Evolutionary conservation across 2,113 vertebrate genomes (phyloP).

Genomic region (Sceloporus tristichus): DNA sequence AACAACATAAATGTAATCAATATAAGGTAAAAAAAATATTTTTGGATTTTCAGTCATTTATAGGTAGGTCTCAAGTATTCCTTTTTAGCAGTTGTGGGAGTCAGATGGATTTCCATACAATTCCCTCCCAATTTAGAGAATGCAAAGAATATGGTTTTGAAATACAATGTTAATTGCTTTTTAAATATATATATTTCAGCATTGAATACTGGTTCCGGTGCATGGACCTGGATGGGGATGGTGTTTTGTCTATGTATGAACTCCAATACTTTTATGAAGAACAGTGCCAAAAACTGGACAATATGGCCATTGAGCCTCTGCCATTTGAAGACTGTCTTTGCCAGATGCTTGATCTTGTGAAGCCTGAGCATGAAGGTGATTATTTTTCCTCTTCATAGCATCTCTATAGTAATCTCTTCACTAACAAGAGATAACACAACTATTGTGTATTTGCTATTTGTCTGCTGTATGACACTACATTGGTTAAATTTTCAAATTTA

Average conservation of each 20-base stretch:
- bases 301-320: constrained; percentile 91
- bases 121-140: background rate
- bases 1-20: background rate
- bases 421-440: constrained; percentile 24
- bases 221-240: constrained; percentile 97
- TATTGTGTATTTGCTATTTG: background rate
- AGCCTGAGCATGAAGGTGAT: constrained; percentile 86
- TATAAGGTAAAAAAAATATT: background rate
- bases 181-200: constrained; percentile 71
- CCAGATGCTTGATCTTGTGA: constrained; percentile 96
- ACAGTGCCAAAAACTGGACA: constrained; percentile 90
- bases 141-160: background rate
- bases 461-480: background rate
- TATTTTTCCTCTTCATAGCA: constrained; percentile 21
- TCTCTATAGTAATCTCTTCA: background rate
- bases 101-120: no score
- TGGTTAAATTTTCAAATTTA: background rate
- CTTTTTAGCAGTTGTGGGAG: background rate
- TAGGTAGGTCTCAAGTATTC: background rate
- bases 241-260: constrained; percentile 93
- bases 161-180: constrained; percentile 2
- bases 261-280: constrained; percentile 96
- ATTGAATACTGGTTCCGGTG: constrained; percentile 99
- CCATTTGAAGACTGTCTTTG: constrained; percentile 96
- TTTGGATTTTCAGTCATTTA: background rate